Evolutionary conservation across 2,888 invertebrate genomes (phyloP), one percentile per base, ranked within the genome.

Genomic region (Nezara viridula): DNA sequence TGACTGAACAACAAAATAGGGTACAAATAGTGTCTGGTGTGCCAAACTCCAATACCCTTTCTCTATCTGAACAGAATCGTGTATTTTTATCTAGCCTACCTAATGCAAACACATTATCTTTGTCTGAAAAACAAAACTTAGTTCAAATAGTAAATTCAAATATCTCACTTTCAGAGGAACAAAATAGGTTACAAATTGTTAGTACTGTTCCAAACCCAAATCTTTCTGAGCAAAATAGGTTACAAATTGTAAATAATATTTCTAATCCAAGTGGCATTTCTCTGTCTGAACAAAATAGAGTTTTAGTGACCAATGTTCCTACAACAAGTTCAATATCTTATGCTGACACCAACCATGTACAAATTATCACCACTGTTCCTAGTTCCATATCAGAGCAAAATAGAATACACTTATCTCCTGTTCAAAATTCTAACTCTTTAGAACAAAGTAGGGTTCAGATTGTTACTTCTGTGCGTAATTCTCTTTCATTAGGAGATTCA

Each of bases 281-380:
- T 24, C 32, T 66, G 24, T 88, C 90, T 44, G 90, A 91, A 73
- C 90, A 91, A 77, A 91, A 90, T 85, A 89, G 91, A 77, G 90
- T 91, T 87, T 89, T 92, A 86, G 91, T 91, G 40, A 91, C 91
- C 50, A 91, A 91, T 89, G 90, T 91, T 88, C 91, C 91, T 89
- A 90, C 86, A 73, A 89, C 55, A 37, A 89, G 88, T 87, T 47
- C 89, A 73, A 60, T 89, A 27, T 73, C 89, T 14, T 88, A 88
- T 44, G 86, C 91, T 37, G 91, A 91, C 77, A 90, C 85, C 12
- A 91, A 91, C 60, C 90, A 90, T 81, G 90, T 90, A 73, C 90
- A 90, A 88, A 91, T 91, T 37, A 89, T 91, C 27, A 90, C 90
- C 40, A 91, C 90, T 60, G 90, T 91, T 89, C 89, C 91, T 86